phyloP scores from a whole-genome alignment of 53 echinoderm and acorn worm species.

The Hippasteria phrygiana region DNA sequence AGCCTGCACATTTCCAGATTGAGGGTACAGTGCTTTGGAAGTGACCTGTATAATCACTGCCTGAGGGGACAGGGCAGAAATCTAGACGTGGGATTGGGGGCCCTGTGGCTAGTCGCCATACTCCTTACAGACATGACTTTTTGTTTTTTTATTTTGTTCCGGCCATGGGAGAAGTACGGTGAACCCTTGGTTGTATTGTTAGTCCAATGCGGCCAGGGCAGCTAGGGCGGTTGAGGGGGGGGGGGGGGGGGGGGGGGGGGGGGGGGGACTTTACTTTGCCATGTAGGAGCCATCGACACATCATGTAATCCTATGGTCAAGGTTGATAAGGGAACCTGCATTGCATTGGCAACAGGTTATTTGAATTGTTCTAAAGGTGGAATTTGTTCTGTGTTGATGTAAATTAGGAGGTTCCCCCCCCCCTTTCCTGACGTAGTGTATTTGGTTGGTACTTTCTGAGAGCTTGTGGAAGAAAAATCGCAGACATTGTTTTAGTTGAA shows the following conservation, averaged over 20 bases:
- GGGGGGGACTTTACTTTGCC: too few relatives aligned
- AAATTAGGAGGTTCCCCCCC: too few relatives aligned
- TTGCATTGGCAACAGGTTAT: too few relatives aligned
- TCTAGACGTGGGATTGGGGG: conserved; percentile 32
- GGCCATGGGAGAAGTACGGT: conserved; percentile 31
- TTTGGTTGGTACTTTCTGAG: too few relatives aligned
- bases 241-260: not conserved
- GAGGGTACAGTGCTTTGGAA: conserved; percentile 48
- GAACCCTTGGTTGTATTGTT: conserved; percentile 40
- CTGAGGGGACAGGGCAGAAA: conserved; percentile 6
- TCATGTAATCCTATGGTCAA: too few relatives aligned
- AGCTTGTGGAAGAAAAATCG: too few relatives aligned
- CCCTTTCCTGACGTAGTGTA: too few relatives aligned
- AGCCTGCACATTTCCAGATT: conserved; percentile 2
- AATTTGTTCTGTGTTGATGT: too few relatives aligned
- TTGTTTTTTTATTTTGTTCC: conserved; percentile 17
- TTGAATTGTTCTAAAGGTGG: too few relatives aligned
- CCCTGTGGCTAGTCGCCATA: conserved; percentile 28
- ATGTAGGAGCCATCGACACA: too few relatives aligned
- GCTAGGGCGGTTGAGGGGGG: not conserved
- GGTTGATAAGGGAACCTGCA: too few relatives aligned
- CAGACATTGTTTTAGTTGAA: too few relatives aligned
- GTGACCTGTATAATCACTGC: conserved; percentile 65
- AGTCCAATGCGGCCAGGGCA: not conserved
- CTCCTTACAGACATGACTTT: conserved; percentile 41